Conservation (phyloP, 2,888 invertebrate genomes). For the Caenorhabditis doughertyi region DNA sequence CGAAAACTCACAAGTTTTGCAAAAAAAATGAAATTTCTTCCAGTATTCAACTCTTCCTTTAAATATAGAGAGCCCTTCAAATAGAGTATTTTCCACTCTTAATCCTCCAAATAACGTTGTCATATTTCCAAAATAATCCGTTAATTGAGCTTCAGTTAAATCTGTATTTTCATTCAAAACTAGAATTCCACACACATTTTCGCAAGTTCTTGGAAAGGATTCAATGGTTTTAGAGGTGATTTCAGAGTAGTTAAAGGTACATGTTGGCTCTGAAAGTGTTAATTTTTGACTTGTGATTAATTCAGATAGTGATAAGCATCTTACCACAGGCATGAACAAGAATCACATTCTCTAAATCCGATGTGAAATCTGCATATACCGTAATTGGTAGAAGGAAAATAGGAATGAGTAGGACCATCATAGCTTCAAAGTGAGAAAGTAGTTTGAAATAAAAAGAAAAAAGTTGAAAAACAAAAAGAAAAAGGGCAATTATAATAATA, state of each 20-base stretch:
- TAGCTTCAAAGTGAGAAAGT: too few relatives aligned
- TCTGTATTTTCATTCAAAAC: not conserved
- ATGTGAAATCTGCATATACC: too few relatives aligned
- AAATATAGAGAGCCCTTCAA: not conserved
- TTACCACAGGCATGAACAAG: too few relatives aligned
- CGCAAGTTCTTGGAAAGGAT: not conserved
- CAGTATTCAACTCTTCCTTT: not conserved
- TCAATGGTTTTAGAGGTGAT: not conserved
- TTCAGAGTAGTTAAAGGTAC: not conserved
- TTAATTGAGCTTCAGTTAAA: not conserved
- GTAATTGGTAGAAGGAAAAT: too few relatives aligned
- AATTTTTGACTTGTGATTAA: too few relatives aligned
- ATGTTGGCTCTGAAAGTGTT: not conserved
- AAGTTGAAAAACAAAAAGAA: too few relatives aligned
- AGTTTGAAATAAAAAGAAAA: too few relatives aligned
- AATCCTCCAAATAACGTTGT: not conserved
- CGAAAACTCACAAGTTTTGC: not conserved
- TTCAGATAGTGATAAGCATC: too few relatives aligned
- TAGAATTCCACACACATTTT: not conserved
- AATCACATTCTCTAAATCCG: too few relatives aligned
- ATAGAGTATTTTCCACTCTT: not conserved
- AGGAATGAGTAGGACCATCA: too few relatives aligned
- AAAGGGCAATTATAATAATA: too few relatives aligned
- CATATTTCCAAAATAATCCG: not conserved
- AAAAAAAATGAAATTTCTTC: not conserved